Evolutionary conservation across 2,888 invertebrate genomes (phyloP), one percentile per base, ranked within the genome.

Genomic region (Arenicola marina): DNA sequence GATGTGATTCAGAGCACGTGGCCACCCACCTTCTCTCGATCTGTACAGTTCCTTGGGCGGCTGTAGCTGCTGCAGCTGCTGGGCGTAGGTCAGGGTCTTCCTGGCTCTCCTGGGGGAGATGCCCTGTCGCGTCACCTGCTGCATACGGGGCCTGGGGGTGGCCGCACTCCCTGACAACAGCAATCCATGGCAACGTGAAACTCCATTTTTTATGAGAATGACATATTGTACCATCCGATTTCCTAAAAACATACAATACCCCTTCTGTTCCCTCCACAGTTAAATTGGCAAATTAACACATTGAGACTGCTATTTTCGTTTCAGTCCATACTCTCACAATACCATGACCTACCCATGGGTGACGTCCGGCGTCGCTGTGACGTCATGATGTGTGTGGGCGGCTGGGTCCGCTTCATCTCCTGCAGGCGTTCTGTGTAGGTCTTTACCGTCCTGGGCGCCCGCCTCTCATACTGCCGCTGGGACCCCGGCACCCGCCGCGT

Each of bases 381-480:
- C n/a, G n/a, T n/a, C n/a, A n/a, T n/a, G n/a, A n/a, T n/a, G 24
- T 15, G 53, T 31, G 21, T 21, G 4, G 53, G 53, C 7, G 28
- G 26, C 31, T 21, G 53, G 26, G 4, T 56, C 32, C 28, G 59
- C 44, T 63, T 78, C 78, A 80, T 77, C 56, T 80, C 80, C 58
- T 77, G 75, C 44, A 80, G 68, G 29, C 80, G 68, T 59, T 80
- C 78, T 44, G 78, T 67, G 67, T 80, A 80, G 0, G 76, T 78
- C 67, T 80, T 80, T 51, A 62, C 62, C 24, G 51, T n/a, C 7
- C 62, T 32, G n/a, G 56, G 57, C 4, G 46, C 56, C 15, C 21
- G 7, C 3, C 62, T 11, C 15, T 56, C 61, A 15, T 44, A 24
- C n/a, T 26, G 26, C 26, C 34, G 59, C 4, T 21, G 18, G 3